These are phyloP conservation scores for Acrocephalus scirpaceus DNA, from an alignment of 2,797 vertebrate species.

Conservation along the genomic window DNA sequence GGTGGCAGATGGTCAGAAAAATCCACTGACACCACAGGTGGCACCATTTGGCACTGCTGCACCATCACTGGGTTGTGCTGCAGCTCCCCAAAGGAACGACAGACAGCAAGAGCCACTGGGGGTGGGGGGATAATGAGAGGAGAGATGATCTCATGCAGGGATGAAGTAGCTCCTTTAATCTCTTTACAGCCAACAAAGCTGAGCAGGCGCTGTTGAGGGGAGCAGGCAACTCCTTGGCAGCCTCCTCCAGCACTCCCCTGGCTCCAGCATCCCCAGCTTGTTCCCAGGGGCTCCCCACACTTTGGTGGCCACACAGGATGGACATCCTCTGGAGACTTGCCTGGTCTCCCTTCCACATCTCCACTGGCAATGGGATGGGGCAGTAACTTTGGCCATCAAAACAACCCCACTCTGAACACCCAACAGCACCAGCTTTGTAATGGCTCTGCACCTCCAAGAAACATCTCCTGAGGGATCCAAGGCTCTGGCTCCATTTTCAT, in stretches of 20 bases:
- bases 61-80: neutral
- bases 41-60: neutral
- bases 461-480: neutral
- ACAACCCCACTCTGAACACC: neutral
- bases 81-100: neutral
- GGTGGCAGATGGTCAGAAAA: neutral
- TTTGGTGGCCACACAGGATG: neutral
- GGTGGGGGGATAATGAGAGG: neutral
- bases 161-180: neutral
- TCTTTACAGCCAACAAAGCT: neutral
- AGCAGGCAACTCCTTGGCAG: neutral
- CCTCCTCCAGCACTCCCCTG: neutral
- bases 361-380: fast-evolving
- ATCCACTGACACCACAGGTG: fast-evolving
- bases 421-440: neutral
- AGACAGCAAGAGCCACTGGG: neutral
- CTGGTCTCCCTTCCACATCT: neutral
- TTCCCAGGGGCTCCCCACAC: neutral
- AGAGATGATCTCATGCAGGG: neutral
- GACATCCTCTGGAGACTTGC: neutral
- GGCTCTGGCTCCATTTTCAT: neutral
- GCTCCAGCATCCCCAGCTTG: fast-evolving
- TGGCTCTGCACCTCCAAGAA: neutral
- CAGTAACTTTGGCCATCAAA: neutral
- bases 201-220: neutral